Evolutionary conservation across 2,797 vertebrate genomes (phyloP).

Genomic region (Sternarchorhynchus goeldii): DNA sequence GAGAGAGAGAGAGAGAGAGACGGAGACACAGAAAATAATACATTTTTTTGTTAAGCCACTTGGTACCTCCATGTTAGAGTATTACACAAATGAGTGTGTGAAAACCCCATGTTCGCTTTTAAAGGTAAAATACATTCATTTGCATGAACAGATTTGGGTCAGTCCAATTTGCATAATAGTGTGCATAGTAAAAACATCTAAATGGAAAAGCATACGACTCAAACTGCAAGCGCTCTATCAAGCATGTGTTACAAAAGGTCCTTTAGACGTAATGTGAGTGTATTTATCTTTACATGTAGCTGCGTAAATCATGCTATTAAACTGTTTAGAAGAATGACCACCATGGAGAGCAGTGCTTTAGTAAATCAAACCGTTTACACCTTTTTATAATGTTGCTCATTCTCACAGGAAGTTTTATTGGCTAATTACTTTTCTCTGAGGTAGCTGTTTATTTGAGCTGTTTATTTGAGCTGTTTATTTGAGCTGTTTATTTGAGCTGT

Average conservation of each 20-base stretch:
- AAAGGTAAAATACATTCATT: slow-evolving; percentile 81
- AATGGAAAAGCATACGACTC: slow-evolving; percentile 61
- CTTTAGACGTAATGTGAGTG: slow-evolving; percentile 62
- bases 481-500: slow-evolving; percentile 33
- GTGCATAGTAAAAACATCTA: slow-evolving; percentile 74
- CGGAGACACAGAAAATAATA: slow-evolving; percentile 51
- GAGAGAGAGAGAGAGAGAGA: too few relatives aligned
- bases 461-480: slow-evolving; percentile 23
- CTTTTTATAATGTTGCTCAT: slow-evolving; percentile 21
- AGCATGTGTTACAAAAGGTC: slow-evolving; percentile 60
- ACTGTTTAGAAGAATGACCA: slow-evolving; percentile 40
- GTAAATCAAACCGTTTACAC: slow-evolving; percentile 31
- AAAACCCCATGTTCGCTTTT: slow-evolving; percentile 63
- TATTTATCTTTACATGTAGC: slow-evolving; percentile 54
- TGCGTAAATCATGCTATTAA: slow-evolving; percentile 49
- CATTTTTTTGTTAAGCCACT: slow-evolving; percentile 66
- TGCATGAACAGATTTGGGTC: slow-evolving; percentile 76
- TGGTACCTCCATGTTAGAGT: slow-evolving; percentile 60
- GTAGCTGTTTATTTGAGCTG: slow-evolving; percentile 33
- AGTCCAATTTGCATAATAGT: slow-evolving; percentile 77
- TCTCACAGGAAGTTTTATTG: slow-evolving; percentile 22
- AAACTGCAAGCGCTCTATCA: slow-evolving; percentile 74
- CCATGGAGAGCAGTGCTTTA: slow-evolving; percentile 38
- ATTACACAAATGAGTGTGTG: slow-evolving; percentile 64
- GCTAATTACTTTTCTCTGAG: slow-evolving; percentile 37